Base-by-base conservation (phyloP, 1,140 invertebrate genomes). In the Drosophila ficusphila region DNA sequence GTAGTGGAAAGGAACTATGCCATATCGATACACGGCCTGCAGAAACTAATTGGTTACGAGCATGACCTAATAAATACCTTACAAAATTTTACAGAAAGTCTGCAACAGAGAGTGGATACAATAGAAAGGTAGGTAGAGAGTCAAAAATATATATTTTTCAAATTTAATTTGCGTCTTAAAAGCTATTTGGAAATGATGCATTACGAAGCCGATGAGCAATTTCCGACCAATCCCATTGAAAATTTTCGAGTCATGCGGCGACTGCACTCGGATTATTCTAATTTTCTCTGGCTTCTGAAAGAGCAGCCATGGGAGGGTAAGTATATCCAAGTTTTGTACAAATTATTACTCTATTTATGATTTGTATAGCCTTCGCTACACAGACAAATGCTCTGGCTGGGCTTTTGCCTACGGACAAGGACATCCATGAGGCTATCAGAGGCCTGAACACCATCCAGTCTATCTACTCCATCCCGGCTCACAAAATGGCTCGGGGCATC, bases 301-400 rank as follows among this genome's bases (percentile, higher is more conserved):
- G n/a, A 44, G 21, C 41, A 44, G 41, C 41, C 41, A 0, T 44
- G 41, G 41, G 41, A 25, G 19, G 6, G 41, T 44, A 44, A 8
- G 41, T 14, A 4, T 2, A 4, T 3, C 1, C n/a, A n/a, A n/a
- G n/a, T n/a, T n/a, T n/a, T n/a, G n/a, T n/a, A n/a, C n/a, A n/a
- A n/a, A n/a, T n/a, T 1, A 1, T 11, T 29, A 2, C 8, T 29
- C 0, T 8, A 44, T 9, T 3, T 0, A 2, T 14, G 0, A 1
- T 3, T 12, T 21, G 23, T 23, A 0, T 25, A 44, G 41, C 3
- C 12, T 12, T 4, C 8, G 41, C 25, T 12, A 0, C 3, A 3
- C 5, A 44, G 2, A 44, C 25, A 23, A 44, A 4, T 44, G 41
- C 41, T 8, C 23, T 44, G 23, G 41, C 41, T 4, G 11, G 21